These are phyloP conservation scores for Thryonomys swinderianus DNA, from an alignment of 2,113 vertebrate species.

Conservation along the genomic window DNA sequence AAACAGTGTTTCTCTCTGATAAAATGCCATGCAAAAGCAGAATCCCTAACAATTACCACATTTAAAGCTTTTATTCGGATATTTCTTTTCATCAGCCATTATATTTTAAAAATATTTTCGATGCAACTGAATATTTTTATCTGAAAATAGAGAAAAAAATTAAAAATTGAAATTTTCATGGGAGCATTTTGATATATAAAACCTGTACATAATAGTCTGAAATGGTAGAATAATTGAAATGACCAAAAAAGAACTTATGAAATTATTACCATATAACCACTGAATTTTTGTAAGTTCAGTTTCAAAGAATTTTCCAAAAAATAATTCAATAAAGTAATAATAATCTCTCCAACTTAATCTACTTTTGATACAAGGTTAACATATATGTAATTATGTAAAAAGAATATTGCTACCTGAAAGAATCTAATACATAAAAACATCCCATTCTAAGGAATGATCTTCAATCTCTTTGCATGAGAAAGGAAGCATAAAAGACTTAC, in stretches of 20 bases:
- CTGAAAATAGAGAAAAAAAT: not conserved
- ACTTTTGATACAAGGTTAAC: not conserved
- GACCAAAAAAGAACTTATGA: not conserved
- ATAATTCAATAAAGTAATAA: conserved; percentile 10
- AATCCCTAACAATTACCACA: conserved; percentile 47
- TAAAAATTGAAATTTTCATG: not conserved
- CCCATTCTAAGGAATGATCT: not conserved
- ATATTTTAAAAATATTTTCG: not conserved
- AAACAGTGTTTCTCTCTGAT: conserved; percentile 58
- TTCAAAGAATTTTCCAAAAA: conserved; percentile 37
- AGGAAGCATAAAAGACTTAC: not conserved
- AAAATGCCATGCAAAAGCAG: conserved; percentile 60
- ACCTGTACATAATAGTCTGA: not conserved
- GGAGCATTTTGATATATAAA: not conserved
- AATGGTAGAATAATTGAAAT: conserved; percentile 11
- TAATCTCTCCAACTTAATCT: not conserved
- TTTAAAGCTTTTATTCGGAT: conserved; percentile 56
- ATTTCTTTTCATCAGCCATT: conserved; percentile 9
- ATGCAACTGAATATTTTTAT: not conserved
- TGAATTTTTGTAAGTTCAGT: not conserved
- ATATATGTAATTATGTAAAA: not conserved
- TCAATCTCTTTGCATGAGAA: not conserved
- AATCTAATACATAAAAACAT: not conserved
- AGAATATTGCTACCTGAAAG: not conserved
- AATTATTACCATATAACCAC: not conserved